These are phyloP conservation scores for Diloba caeruleocephala DNA, from an alignment of 2,888 invertebrate genomes.

Conservation along the genomic window DNA sequence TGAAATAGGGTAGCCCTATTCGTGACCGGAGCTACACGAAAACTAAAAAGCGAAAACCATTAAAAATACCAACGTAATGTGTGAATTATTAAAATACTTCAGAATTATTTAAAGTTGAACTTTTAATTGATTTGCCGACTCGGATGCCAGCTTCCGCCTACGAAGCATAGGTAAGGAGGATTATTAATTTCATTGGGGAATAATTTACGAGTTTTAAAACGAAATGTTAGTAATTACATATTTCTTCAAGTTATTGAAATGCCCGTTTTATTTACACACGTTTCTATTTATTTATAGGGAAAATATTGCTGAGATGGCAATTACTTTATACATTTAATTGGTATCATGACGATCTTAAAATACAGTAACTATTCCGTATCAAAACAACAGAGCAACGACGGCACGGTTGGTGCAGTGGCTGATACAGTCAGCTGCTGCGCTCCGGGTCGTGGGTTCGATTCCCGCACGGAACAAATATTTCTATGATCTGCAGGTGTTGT, in stretches of 20 bases:
- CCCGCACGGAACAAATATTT: no score
- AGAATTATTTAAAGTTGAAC: constrained; percentile 48
- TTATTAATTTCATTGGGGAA: constrained; percentile 55
- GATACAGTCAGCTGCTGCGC: no score
- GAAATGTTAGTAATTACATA: constrained; percentile 37
- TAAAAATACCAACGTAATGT: constrained; percentile 11
- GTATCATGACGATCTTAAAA: no score
- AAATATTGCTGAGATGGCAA: background rate
- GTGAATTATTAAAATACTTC: constrained; percentile 40
- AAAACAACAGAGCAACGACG: no score
- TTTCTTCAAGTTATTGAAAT: constrained; percentile 22
- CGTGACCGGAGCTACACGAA: no score
- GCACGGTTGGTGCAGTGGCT: no score
- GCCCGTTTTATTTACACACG: constrained; percentile 9
- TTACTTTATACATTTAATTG: no score
- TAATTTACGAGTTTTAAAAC: constrained; percentile 44
- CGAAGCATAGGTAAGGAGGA: constrained; percentile 45
- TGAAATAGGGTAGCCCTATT: no score
- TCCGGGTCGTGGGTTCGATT: no score
- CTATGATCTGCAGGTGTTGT: no score
- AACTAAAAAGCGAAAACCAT: no score
- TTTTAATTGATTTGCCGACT: constrained; percentile 59
- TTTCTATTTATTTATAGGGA: constrained; percentile 6
- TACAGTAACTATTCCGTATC: no score
- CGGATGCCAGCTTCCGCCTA: constrained; percentile 34